Conservation (phyloP, 1,140 invertebrate species). For the Sycobia sp. region DNA sequence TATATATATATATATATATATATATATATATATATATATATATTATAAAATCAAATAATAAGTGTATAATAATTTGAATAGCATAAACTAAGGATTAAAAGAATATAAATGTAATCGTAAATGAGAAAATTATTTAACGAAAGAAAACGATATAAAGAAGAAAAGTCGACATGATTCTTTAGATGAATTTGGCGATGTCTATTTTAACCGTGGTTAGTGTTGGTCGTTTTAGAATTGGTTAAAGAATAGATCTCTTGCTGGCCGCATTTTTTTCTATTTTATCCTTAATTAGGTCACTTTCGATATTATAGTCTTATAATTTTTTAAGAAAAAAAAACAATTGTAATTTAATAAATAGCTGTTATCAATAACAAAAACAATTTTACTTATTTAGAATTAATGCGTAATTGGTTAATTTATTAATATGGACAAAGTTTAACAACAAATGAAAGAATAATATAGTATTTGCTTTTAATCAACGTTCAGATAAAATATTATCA, state of each 20-base stretch:
- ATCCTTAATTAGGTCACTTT: slow-evolving; percentile 58
- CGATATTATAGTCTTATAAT: slow-evolving; percentile 39
- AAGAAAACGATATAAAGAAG: background rate
- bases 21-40: too few relatives aligned
- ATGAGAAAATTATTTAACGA: background rate
- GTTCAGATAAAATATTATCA: too few relatives aligned
- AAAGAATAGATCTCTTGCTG: slow-evolving; percentile 47
- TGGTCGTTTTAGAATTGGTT: slow-evolving; percentile 50
- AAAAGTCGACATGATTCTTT: slow-evolving; percentile 9
- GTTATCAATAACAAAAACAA: too few relatives aligned
- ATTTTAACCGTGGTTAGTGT: slow-evolving; percentile 50
- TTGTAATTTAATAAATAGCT: background rate
- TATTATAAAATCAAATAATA: too few relatives aligned
- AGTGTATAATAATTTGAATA: background rate
- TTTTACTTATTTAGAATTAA: too few relatives aligned
- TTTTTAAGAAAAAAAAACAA: background rate
- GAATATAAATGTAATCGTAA: background rate
- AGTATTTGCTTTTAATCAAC: too few relatives aligned
- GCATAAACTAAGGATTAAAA: background rate
- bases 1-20: too few relatives aligned
- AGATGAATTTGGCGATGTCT: slow-evolving; percentile 50
- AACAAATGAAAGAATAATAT: too few relatives aligned
- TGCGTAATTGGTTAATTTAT: too few relatives aligned
- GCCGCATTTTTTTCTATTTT: slow-evolving; percentile 59
- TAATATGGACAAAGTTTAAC: too few relatives aligned